A percentile compares a stretch with the other conserved stretches of the same genome.
These are phyloP conservation scores for Larimichthys polyactis DNA, from an alignment of 2,113 vertebrate genomes.

Conservation along the genomic window DNA sequence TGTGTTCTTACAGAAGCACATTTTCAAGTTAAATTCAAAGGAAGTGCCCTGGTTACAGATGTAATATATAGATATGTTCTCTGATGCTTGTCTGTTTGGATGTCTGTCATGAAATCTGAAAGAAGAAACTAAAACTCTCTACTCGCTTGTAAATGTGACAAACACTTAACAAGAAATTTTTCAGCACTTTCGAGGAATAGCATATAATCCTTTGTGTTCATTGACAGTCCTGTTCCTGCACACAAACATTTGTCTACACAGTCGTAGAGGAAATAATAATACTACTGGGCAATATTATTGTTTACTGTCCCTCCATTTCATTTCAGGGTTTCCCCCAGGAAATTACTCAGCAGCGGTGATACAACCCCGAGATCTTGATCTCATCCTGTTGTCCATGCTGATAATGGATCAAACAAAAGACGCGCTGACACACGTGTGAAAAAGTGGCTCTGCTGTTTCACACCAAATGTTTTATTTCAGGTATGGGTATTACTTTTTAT, in stretches of 20 bases:
- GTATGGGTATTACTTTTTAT: not conserved
- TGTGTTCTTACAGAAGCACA: not conserved
- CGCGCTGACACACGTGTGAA: not conserved
- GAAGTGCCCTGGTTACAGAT: not conserved
- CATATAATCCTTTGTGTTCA: not conserved
- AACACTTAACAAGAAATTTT: not conserved
- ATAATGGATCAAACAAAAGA: not conserved
- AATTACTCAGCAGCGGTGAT: not conserved
- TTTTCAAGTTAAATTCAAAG: not conserved
- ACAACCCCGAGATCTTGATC: not conserved
- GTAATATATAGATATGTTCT: not conserved
- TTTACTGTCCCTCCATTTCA: not conserved
- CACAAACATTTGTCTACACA: not conserved
- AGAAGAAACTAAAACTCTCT: fast-evolving
- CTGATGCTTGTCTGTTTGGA: not conserved
- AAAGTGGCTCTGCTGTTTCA: not conserved
- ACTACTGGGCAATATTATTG: constrained; percentile 1
- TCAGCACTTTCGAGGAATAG: not conserved
- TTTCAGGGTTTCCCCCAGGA: constrained; percentile 45
- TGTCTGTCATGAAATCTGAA: not conserved
- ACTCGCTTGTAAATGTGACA: not conserved
- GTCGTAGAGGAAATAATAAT: not conserved
- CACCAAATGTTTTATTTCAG: not conserved
- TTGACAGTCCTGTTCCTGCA: not conserved
- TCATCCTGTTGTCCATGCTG: not conserved